phyloP scores from a whole-genome alignment of 2,888 invertebrate species.

The Andrena bucephala region DNA sequence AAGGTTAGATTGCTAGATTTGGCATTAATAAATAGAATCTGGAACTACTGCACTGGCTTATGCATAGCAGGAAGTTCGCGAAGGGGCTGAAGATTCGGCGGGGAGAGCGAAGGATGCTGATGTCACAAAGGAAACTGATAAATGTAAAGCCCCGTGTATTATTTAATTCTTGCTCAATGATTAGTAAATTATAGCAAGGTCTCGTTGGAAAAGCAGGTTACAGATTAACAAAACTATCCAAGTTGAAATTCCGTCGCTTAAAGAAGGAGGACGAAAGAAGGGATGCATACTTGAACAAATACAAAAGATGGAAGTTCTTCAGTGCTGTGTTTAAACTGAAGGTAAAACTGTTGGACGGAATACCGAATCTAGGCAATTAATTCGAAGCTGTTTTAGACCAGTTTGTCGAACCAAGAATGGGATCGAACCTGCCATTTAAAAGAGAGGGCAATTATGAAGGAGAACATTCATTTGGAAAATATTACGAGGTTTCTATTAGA shows the following conservation, averaged over 20 bases:
- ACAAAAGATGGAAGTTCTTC: conserved; percentile 23
- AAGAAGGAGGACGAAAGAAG: neutral
- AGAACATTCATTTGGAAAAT: conserved; percentile 14
- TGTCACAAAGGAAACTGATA: too few species aligned
- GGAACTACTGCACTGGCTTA: neutral
- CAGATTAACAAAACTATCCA: conserved; percentile 27
- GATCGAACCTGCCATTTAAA: conserved; percentile 25
- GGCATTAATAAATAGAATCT: neutral
- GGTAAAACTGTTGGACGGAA: conserved; percentile 8
- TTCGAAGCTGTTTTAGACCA: conserved; percentile 12
- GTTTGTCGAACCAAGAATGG: conserved; percentile 28
- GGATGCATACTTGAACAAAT: neutral
- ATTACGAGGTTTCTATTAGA: conserved; percentile 14
- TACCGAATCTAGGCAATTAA: neutral
- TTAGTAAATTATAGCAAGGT: neutral
- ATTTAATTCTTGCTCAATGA: neutral
- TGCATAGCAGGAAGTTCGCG: neutral
- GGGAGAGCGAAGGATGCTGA: neutral
- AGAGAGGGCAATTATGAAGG: conserved; percentile 16
- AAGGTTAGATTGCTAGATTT: conserved; percentile 29
- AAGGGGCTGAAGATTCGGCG: neutral
- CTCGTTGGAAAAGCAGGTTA: conserved; percentile 12
- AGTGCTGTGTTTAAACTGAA: conserved; percentile 7
- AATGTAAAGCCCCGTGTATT: neutral
- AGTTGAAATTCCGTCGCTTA: neutral